These are phyloP conservation scores for Rynchops niger DNA, from an alignment of 2,113 vertebrate species.

Conservation along the genomic window DNA sequence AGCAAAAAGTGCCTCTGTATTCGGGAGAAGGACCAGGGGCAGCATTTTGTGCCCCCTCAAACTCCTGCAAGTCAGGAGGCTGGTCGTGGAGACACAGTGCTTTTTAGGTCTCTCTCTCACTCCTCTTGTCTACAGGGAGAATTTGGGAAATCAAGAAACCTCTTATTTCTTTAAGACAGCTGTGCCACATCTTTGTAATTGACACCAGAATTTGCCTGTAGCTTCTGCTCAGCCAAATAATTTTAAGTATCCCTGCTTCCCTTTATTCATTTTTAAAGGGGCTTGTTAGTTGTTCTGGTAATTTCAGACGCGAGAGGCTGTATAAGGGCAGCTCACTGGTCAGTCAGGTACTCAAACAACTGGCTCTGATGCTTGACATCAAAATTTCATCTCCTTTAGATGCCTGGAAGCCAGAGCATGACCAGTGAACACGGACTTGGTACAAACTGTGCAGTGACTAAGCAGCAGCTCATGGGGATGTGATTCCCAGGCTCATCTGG, in stretches of 20 bases:
- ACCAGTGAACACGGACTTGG: neutral
- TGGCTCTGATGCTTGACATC: neutral
- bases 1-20: neutral
- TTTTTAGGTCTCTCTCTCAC: neutral
- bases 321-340: neutral
- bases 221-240: neutral
- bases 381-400: neutral
- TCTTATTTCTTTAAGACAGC: neutral
- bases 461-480: neutral
- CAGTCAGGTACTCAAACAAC: neutral
- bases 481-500: neutral
- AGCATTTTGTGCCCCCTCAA: neutral
- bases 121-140: neutral
- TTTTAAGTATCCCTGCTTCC: neutral
- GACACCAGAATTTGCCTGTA: neutral
- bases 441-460: neutral
- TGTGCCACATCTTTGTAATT: neutral
- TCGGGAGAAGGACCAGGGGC: neutral
- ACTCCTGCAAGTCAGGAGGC: neutral
- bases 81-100: accelerated
- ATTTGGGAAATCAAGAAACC: neutral
- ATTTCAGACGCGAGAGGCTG: neutral
- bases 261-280: neutral
- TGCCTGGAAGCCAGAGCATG: neutral
- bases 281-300: neutral